Conservation (phyloP, 2,113 vertebrate genomes). For the Rafetus swinhoei region DNA sequence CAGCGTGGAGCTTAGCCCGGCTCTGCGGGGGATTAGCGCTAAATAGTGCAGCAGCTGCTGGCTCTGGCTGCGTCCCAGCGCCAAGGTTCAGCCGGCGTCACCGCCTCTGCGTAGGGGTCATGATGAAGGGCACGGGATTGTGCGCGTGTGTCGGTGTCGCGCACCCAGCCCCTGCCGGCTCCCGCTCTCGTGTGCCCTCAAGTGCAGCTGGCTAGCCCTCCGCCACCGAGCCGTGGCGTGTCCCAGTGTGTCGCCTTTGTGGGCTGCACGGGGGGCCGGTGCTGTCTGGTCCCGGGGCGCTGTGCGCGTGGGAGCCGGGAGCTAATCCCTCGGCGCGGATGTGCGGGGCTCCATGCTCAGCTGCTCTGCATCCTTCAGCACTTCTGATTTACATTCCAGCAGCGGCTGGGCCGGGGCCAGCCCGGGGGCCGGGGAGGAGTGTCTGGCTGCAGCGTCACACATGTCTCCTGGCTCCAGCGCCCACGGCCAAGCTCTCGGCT, state of each 20-base stretch:
- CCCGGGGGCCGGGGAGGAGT: neutral
- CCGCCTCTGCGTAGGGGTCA: neutral
- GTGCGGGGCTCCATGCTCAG: neutral
- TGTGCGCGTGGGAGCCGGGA: neutral
- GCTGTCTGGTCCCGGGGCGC: too few relatives aligned
- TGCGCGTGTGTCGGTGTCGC: neutral
- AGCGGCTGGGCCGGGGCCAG: neutral
- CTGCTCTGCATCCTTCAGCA: neutral
- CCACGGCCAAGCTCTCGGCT: neutral
- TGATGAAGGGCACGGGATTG: neutral
- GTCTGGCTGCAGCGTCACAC: neutral
- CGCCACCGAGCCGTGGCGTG: too few relatives aligned
- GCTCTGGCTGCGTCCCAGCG: neutral
- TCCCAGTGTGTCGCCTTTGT: too few relatives aligned
- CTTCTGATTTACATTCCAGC: neutral
- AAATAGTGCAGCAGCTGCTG: accelerated
- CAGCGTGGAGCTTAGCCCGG: too few relatives aligned
- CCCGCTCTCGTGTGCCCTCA: neutral
- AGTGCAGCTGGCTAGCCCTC: too few relatives aligned
- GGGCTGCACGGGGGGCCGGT: too few relatives aligned
- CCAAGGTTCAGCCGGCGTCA: neutral
- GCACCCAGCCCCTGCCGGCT: too few relatives aligned
- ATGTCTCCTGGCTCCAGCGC: neutral
- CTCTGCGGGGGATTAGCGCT: neutral
- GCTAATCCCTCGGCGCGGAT: neutral